Percentiles rank a stretch among this genome's conserved stretches.
These are phyloP conservation scores for Ophioninae sp. DNA, from an alignment of 2,888 invertebrate genomes.

Conservation along the genomic window DNA sequence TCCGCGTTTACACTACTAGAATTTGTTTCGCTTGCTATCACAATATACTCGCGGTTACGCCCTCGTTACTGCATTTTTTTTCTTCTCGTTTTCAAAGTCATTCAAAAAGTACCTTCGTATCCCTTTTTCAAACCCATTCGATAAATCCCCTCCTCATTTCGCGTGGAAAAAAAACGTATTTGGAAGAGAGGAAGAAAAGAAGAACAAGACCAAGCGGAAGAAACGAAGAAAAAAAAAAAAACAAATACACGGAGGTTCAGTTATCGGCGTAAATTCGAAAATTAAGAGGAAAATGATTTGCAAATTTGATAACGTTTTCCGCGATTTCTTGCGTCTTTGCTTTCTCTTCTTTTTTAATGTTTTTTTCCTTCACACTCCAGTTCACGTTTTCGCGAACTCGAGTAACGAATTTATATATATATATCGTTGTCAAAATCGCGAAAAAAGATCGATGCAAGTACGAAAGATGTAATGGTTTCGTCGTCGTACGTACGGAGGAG, in stretches of 20 bases:
- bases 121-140: background rate
- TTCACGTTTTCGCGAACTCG: conserved; percentile 24
- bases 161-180: background rate
- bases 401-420: conserved; percentile 28
- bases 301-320: conserved; percentile 3
- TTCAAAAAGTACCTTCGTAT: background rate
- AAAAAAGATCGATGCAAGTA: conserved; percentile 13
- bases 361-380: conserved; percentile 28
- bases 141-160: background rate
- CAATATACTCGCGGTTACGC: conserved; percentile 66
- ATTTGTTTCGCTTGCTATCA: conserved; percentile 75
- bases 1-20: conserved; percentile 65
- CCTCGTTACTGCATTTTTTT: background rate
- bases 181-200: conserved; percentile 1
- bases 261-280: too few species aligned
- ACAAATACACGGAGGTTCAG: too few species aligned
- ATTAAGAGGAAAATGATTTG: too few species aligned
- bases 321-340: background rate
- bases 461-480: conserved; percentile 17
- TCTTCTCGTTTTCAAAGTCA: background rate
- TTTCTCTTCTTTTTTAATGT: conserved; percentile 17
- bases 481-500: background rate
- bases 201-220: conserved; percentile 12
- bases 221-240: conserved; percentile 31
- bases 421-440: background rate